Conservation (phyloP, 2,113 vertebrate species). For the Cottus gobio region DNA sequence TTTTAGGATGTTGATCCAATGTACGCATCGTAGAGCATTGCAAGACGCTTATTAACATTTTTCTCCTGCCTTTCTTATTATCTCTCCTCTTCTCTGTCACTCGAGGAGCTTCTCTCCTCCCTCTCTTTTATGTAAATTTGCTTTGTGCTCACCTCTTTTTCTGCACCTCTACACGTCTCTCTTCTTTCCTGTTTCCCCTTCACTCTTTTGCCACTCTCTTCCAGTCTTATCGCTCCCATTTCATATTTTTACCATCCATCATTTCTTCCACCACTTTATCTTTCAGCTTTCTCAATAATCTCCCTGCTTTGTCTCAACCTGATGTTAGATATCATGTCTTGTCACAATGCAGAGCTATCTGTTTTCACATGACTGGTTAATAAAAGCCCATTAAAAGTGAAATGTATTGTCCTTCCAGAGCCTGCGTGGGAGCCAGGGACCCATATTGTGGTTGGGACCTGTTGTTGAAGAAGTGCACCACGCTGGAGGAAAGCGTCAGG, state of each 20-base stretch:
- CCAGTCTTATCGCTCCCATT: conserved; percentile 37
- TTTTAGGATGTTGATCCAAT: conserved; percentile 30
- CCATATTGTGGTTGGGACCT: conserved; percentile 98
- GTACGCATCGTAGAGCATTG: conserved; percentile 16
- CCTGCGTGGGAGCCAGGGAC: conserved; percentile 94
- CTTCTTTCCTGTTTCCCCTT: background rate
- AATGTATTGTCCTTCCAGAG: conserved; percentile 74
- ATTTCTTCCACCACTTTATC: conserved; percentile 40
- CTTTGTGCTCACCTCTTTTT: background rate
- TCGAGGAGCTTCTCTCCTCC: background rate
- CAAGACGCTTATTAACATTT: conserved; percentile 13
- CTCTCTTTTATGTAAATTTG: conserved; percentile 1
- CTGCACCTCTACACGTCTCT: background rate
- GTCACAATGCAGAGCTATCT: conserved; percentile 18
- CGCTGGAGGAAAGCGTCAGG: conserved; percentile 93
- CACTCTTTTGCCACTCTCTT: conserved; percentile 2
- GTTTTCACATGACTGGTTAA: conserved; percentile 37
- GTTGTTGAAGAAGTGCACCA: conserved; percentile 93
- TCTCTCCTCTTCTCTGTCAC: background rate
- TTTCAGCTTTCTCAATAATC: conserved; percentile 5
- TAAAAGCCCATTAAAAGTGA: conserved; percentile 41
- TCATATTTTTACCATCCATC: conserved; percentile 30
- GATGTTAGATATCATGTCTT: conserved; percentile 35
- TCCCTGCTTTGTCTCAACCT: conserved; percentile 7
- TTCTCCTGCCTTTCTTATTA: conserved; percentile 6